These are phyloP conservation scores for Manacus vitellinus DNA, from an alignment of 2,113 vertebrate species.

Conservation along the genomic window DNA sequence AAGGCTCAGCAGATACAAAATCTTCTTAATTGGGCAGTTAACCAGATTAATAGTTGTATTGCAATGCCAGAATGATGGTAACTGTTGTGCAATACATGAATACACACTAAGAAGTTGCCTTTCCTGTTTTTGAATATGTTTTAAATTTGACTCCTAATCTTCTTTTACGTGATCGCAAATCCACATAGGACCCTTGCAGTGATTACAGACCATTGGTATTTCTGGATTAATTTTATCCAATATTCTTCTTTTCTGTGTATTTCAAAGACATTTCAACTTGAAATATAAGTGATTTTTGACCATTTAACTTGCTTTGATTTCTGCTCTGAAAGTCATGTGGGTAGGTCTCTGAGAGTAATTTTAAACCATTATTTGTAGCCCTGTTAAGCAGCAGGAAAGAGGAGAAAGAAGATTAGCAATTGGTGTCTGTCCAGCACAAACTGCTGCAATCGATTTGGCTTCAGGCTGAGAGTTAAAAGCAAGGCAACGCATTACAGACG, in stretches of 20 bases:
- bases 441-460: conserved; percentile 5
- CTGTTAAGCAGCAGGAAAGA: conserved; percentile 10
- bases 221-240: not conserved
- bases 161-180: not conserved
- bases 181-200: not conserved
- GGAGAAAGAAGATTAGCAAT: not conserved
- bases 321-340: not conserved
- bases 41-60: not conserved
- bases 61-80: not conserved
- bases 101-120: not conserved
- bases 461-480: conserved; percentile 13
- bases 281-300: not conserved
- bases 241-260: not conserved
- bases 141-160: not conserved
- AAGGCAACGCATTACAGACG: not conserved
- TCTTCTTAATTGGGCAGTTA: not conserved
- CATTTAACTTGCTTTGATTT: not conserved
- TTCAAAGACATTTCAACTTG: not conserved
- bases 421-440: conserved; percentile 26
- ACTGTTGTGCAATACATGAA: not conserved
- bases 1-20: not conserved
- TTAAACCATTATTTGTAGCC: conserved; percentile 14
- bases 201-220: not conserved
- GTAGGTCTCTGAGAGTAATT: conserved; percentile 6
- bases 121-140: not conserved